Percentiles rank a stretch among this genome's conserved stretches.
Evolutionary conservation across 2,888 invertebrate species (phyloP).

Genomic region (Agonum fuliginosum): DNA sequence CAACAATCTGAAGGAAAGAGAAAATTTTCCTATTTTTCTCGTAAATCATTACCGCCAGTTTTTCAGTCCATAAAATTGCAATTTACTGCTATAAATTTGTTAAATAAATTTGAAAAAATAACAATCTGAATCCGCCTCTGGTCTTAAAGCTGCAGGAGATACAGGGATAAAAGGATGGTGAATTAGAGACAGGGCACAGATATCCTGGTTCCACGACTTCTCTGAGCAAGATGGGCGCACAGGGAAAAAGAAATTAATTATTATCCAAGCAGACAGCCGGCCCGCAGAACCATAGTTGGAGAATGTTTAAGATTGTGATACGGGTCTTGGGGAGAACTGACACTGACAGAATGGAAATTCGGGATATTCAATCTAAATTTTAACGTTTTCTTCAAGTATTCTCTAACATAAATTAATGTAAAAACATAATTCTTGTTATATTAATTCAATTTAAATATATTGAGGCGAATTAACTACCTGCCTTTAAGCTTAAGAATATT

Average conservation of each 20-base stretch:
- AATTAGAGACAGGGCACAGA: neutral
- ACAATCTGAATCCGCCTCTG: neutral
- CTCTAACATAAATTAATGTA: neutral
- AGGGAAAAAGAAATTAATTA: slow-evolving; percentile 54
- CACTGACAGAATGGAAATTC: slow-evolving; percentile 5
- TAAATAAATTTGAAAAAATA: no score
- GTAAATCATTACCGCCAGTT: no score
- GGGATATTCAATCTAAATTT: neutral
- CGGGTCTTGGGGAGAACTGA: slow-evolving; percentile 2
- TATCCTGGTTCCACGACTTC: neutral
- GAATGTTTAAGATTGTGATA: slow-evolving; percentile 12
- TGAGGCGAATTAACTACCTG: no score
- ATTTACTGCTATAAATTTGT: no score
- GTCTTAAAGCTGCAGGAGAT: neutral
- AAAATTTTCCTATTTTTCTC: no score
- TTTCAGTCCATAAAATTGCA: no score
- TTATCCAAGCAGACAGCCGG: slow-evolving; percentile 31
- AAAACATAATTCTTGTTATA: no score
- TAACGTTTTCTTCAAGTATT: neutral
- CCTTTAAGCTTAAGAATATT: no score
- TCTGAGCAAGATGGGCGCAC: slow-evolving; percentile 36
- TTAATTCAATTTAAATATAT: no score
- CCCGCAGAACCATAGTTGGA: slow-evolving; percentile 20
- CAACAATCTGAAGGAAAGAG: no score
- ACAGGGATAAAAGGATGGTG: neutral